A percentile compares a stretch with the other conserved stretches of the same genome.
phyloP scores from a whole-genome alignment of 2,888 invertebrate species.

The Metallyticus violacea region DNA sequence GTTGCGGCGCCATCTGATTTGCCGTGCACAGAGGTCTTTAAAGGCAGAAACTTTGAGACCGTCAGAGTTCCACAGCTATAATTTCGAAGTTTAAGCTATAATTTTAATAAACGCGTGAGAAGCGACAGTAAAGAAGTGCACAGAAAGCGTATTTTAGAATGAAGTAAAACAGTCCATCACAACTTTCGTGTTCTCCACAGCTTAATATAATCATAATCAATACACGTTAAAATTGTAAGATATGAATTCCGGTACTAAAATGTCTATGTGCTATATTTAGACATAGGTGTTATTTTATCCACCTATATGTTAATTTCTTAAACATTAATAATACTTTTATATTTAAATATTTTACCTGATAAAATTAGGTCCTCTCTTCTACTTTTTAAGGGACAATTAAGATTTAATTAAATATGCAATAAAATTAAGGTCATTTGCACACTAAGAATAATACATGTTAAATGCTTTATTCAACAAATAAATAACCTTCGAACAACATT shows the following conservation, averaged over 20 bases:
- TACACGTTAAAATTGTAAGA: background rate
- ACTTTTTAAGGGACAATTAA: too few relatives aligned
- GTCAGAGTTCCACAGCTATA: background rate
- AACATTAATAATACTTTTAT: too few relatives aligned
- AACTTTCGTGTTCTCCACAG: background rate
- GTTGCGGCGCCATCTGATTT: background rate
- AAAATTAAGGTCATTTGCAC: too few relatives aligned
- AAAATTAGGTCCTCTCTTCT: too few relatives aligned
- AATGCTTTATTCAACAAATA: too few relatives aligned
- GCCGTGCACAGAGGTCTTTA: background rate
- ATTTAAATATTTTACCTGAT: too few relatives aligned
- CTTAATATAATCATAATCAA: background rate
- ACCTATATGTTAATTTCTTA: too few relatives aligned
- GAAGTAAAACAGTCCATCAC: background rate
- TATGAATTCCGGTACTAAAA: background rate
- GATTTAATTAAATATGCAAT: too few relatives aligned
- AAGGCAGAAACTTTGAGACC: background rate
- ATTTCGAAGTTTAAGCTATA: background rate
- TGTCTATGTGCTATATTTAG: too few relatives aligned
- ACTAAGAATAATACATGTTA: too few relatives aligned
- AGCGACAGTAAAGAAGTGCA: background rate
- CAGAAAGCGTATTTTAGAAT: background rate
- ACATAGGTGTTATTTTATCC: too few relatives aligned
- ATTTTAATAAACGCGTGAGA: background rate
- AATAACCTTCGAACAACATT: too few relatives aligned